A percentile compares a stretch with the other conserved stretches of the same genome.
These are phyloP conservation scores for Halcyon badia DNA, from an alignment of 2,797 vertebrate species.

Conservation along the genomic window DNA sequence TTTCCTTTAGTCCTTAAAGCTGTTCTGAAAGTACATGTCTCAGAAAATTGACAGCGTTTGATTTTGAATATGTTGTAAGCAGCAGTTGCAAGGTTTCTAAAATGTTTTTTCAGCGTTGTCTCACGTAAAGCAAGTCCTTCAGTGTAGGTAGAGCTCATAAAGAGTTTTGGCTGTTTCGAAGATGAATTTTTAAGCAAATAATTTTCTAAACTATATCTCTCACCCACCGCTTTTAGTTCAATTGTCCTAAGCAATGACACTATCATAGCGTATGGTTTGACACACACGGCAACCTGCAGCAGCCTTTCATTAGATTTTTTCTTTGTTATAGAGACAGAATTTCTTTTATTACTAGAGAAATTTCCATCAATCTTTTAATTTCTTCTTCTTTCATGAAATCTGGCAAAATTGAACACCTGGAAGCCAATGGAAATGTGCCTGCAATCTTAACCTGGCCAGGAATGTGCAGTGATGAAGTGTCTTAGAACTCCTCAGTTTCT, in stretches of 20 bases:
- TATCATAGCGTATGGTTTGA: background rate
- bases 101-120: background rate
- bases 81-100: background rate
- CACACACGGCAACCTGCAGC: background rate
- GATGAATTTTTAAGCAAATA: background rate
- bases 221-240: background rate
- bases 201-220: background rate
- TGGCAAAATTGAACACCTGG: background rate
- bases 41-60: background rate
- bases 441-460: background rate
- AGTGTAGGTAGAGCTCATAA: background rate
- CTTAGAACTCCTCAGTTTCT: background rate
- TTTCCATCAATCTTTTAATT: background rate
- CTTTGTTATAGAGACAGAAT: background rate
- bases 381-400: background rate
- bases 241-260: background rate
- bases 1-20: background rate
- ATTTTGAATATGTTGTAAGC: background rate
- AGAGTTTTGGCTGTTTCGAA: background rate
- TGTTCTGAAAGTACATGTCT: background rate
- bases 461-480: slow-evolving; percentile 16
- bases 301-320: background rate
- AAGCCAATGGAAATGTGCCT: background rate
- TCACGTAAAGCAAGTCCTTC: background rate
- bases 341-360: background rate